A percentile compares a stretch with the other conserved stretches of the same genome.
Evolutionary conservation across 92 coral and sea anemone species (phyloP).

Genomic region (Parazoanthus swiftii): DNA sequence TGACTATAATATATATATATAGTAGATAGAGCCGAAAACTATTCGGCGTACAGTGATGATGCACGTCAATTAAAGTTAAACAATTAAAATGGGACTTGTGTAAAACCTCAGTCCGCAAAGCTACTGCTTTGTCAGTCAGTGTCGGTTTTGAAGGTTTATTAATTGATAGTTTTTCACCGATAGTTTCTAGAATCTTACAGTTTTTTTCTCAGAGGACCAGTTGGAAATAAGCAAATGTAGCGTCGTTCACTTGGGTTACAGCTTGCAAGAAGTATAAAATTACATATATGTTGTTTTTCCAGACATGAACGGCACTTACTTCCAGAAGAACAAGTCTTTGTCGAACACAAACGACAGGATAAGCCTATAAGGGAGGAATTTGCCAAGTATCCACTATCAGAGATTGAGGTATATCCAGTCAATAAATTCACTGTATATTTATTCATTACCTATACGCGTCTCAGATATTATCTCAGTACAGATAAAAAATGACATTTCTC

Average conservation of each 20-base stretch:
- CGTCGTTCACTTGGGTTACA: no score
- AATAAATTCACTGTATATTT: background rate
- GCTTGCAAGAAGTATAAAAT: background rate
- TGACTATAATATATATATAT: no score
- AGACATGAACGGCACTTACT: constrained; percentile 6
- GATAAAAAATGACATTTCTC: background rate
- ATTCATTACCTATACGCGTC: background rate
- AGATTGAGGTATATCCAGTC: constrained; percentile 14
- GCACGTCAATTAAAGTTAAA: background rate
- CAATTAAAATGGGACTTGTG: background rate
- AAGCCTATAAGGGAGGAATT: constrained; percentile 13
- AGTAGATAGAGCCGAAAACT: background rate
- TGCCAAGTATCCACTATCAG: constrained; percentile 15
- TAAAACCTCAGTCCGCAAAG: background rate
- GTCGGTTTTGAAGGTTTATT: background rate
- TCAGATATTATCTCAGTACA: background rate
- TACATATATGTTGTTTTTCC: background rate
- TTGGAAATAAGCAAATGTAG: no score
- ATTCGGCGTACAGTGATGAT: background rate
- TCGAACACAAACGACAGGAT: background rate
- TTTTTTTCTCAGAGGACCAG: no score
- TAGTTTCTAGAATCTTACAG: no score
- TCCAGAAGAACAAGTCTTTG: background rate
- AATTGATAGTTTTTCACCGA: background rate
- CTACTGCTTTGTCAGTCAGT: background rate